These are phyloP conservation scores for Rhabdophis nuchalis DNA, from an alignment of 2,797 vertebrate genomes.

Conservation along the genomic window DNA sequence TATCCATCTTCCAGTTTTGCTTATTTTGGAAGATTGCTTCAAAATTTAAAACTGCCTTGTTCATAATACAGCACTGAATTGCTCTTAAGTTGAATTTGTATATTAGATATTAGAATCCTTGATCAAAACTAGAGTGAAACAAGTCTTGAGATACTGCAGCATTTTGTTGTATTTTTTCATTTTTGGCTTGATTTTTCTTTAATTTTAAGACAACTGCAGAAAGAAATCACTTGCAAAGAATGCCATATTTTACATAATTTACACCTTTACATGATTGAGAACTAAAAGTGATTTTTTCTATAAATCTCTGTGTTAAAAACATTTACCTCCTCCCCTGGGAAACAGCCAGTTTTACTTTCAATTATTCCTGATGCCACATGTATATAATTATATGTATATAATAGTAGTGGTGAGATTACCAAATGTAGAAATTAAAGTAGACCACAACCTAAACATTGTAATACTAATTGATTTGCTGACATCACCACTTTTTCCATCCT, in stretches of 20 bases:
- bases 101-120: constrained; percentile 24
- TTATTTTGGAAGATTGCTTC: constrained; percentile 47
- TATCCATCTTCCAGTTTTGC: constrained; percentile 34
- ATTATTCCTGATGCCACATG: neutral
- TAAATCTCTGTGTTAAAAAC: neutral
- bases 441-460: neutral
- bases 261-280: constrained; percentile 36
- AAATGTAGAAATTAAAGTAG: neutral
- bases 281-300: constrained; percentile 6
- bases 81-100: neutral
- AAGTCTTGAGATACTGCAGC: neutral
- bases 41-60: constrained; percentile 33
- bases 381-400: neutral
- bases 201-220: constrained; percentile 28
- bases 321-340: neutral
- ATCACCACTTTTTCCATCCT: neutral
- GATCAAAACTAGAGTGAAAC: neutral
- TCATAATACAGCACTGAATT: constrained; percentile 27
- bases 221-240: constrained; percentile 23
- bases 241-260: constrained; percentile 45
- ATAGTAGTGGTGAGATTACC: neutral
- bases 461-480: neutral
- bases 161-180: neutral
- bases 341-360: neutral
- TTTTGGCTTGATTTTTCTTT: neutral